Conservation (phyloP, 2,113 vertebrate genomes). For the Clarias magur region DNA sequence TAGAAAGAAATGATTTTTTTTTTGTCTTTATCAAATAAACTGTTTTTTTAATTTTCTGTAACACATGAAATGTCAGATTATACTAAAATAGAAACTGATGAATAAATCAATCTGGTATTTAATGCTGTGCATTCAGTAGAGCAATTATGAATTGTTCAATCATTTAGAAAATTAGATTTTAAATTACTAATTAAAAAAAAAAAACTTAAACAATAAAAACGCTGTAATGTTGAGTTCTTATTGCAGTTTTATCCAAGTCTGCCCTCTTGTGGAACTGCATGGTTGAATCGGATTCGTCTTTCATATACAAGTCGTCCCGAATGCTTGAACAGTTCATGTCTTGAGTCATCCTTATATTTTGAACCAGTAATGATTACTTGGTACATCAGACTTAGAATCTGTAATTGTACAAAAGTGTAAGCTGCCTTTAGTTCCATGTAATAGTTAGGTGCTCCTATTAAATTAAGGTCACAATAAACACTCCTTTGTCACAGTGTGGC, state of each 20-base stretch:
- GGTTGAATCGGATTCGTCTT: neutral
- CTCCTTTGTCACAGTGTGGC: too few species aligned
- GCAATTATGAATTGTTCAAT: neutral
- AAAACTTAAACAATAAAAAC: neutral
- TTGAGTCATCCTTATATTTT: neutral
- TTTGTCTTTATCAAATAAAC: neutral
- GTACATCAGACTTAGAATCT: neutral
- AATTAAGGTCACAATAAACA: too few species aligned
- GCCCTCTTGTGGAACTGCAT: slow-evolving; percentile 19
- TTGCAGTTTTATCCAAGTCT: neutral
- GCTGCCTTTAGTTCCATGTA: too few species aligned
- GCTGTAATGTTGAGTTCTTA: too few species aligned
- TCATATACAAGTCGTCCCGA: neutral
- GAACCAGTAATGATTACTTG: neutral
- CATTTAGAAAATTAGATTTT: too few species aligned
- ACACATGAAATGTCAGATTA: neutral
- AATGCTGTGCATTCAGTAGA: neutral
- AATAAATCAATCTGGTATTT: neutral
- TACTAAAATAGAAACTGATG: neutral
- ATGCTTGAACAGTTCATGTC: neutral
- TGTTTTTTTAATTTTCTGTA: neutral
- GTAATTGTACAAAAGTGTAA: neutral
- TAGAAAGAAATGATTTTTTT: neutral
- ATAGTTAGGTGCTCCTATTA: too few species aligned
- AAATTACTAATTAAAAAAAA: neutral